These are phyloP conservation scores for Spicauda simplicius DNA, from an alignment of 2,888 invertebrate genomes.

Conservation along the genomic window DNA sequence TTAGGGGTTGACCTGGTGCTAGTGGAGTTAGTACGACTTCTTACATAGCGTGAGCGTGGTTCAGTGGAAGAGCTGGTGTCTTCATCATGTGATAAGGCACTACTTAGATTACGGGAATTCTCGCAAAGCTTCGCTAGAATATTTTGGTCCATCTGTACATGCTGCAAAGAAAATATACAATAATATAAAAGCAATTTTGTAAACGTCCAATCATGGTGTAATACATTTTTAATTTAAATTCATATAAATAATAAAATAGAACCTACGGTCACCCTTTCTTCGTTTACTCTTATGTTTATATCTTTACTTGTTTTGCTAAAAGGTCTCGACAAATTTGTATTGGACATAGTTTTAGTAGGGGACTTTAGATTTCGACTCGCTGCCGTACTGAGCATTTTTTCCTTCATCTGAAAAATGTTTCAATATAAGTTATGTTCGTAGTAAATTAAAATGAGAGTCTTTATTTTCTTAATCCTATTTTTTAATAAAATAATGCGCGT, in stretches of 20 bases:
- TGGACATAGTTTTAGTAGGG: constrained; percentile 59
- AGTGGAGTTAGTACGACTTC: constrained; percentile 63
- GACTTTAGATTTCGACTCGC: constrained; percentile 65
- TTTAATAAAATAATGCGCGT: no score
- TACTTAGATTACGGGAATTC: constrained; percentile 69
- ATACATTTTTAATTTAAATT: not conserved
- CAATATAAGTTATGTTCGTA: not conserved
- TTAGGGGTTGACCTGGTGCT: constrained; percentile 65
- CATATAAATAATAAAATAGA: not conserved
- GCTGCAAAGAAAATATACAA: constrained; percentile 28
- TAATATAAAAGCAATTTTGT: no score
- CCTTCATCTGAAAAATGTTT: constrained; percentile 66
- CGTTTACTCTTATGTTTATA: constrained; percentile 45
- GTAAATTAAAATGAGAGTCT: not conserved
- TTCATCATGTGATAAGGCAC: constrained; percentile 72
- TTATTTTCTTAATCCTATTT: not conserved
- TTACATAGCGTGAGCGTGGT: constrained; percentile 63
- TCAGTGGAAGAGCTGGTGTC: constrained; percentile 70
- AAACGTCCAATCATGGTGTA: not conserved
- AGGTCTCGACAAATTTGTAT: constrained; percentile 48
- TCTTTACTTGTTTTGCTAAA: constrained; percentile 53
- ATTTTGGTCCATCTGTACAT: constrained; percentile 63
- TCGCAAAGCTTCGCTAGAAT: constrained; percentile 68
- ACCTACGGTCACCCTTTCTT: constrained; percentile 55
- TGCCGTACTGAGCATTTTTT: constrained; percentile 70